Evolutionary conservation across 2,888 invertebrate species (phyloP).

Genomic region (Sclerodermus sp.): DNA sequence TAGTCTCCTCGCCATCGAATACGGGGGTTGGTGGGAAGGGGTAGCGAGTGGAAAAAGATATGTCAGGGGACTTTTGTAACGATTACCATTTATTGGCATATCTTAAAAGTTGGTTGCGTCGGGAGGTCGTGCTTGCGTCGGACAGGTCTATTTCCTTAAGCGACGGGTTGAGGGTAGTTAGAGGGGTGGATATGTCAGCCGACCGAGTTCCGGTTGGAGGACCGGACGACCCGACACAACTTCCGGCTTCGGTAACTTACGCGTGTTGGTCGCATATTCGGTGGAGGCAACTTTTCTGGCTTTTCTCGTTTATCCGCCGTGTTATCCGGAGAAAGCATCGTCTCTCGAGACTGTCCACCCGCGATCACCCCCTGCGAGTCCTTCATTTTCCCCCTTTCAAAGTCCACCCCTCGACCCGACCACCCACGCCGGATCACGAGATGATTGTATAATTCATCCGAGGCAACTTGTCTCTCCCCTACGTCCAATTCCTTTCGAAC

Average conservation of each 20-base stretch:
- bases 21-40: no score
- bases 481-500: no score
- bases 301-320: slow-evolving; percentile 7
- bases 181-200: slow-evolving; percentile 13
- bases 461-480: no score
- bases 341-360: slow-evolving; percentile 2
- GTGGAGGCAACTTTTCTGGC: slow-evolving; percentile 33
- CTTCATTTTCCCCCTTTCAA: no score
- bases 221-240: slow-evolving; percentile 19
- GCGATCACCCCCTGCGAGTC: no score
- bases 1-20: no score
- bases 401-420: no score
- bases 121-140: slow-evolving; percentile 27
- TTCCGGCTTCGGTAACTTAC: slow-evolving; percentile 18
- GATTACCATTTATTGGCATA: slow-evolving; percentile 39
- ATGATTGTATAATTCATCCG: no score
- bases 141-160: slow-evolving; percentile 44
- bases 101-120: slow-evolving; percentile 26
- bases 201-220: background rate
- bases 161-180: slow-evolving; percentile 21
- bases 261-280: slow-evolving; percentile 8
- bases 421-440: no score
- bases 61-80: slow-evolving; percentile 10
- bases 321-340: background rate
- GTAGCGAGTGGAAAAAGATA: no score